Evolutionary conservation across 2,797 vertebrate genomes (phyloP), one percentile per base, ranked within the genome.

Genomic region (Sebastes oblongus): DNA sequence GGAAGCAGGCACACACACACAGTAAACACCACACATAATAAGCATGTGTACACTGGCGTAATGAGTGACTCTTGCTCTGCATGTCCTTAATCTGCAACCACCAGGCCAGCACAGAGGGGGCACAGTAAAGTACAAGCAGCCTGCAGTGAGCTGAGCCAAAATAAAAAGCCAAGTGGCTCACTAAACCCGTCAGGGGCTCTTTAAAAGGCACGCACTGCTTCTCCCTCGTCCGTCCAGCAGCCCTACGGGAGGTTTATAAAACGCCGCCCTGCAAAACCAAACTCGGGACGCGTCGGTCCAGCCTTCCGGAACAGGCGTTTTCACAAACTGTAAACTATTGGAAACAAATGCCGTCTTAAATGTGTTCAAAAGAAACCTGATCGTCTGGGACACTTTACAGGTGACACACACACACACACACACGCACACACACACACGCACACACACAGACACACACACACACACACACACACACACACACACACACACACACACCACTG

Each of bases 321-420:
- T 90, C 88, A 86, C 89, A 91, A 92, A 91, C 90, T 91, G 86
- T 90, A 92, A 93, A 89, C 85, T 87, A 87, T 90, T 93, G 91
- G 89, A 93, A 93, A 85, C 91, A 88, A 94, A 95, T 82, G 91
- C 69, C 13, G 78, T 90, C 87, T 90, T 95, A 91, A 93, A 91
- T 59, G 30, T 92, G 90, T 95, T 95, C 91, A 95, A 94, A 94
- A 93, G 93, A 91, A 95, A 94, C 87, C 69, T 22, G 90, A 95
- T 93, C 89, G 84, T 82, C 77, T 70, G 72, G 86, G 85, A 81
- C 84, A 75, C 82, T 95, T 96, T 95, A 95, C 94, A 94, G 94
- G 93, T 95, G 93, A 86, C 67, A 46, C 42, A 39, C 80, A 71
- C 69, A 50, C 75, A 68, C 65, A 50, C 60, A 16, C n/a, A 71